Conservation (phyloP, 2,888 invertebrate genomes). For the Drosophila subsilvestris region DNA sequence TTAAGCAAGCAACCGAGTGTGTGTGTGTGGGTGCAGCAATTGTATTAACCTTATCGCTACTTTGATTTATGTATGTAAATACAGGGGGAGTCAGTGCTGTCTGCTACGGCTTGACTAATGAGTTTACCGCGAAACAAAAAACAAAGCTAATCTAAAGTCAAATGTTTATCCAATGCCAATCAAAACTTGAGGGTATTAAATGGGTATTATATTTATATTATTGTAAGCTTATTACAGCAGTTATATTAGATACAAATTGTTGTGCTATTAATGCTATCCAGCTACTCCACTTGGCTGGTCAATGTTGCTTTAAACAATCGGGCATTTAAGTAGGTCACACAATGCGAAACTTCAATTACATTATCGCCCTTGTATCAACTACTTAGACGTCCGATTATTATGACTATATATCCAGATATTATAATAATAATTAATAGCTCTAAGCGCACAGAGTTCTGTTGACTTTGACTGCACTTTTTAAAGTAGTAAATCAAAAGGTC, state of each 20-base stretch:
- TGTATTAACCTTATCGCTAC: slow-evolving; percentile 70
- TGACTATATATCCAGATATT: background rate
- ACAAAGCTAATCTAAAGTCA: background rate
- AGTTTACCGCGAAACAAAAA: slow-evolving; percentile 13
- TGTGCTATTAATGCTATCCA: no score
- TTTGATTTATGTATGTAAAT: slow-evolving; percentile 70
- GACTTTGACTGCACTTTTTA: slow-evolving; percentile 14
- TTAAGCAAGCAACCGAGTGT: slow-evolving; percentile 49
- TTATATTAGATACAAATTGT: no score
- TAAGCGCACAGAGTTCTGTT: background rate
- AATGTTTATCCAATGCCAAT: background rate
- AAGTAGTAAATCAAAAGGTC: slow-evolving; percentile 69
- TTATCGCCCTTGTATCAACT: slow-evolving; percentile 44
- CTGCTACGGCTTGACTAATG: slow-evolving; percentile 55
- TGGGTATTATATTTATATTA: background rate
- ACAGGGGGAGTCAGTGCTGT: slow-evolving; percentile 20
- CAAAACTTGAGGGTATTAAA: background rate
- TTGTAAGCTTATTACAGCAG: background rate
- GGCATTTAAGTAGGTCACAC: slow-evolving; percentile 36
- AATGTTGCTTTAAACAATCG: slow-evolving; percentile 14
- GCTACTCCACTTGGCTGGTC: background rate
- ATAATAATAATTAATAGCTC: background rate
- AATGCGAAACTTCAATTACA: slow-evolving; percentile 19
- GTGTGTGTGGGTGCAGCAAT: slow-evolving; percentile 46
- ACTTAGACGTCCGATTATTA: slow-evolving; percentile 29